Conservation (phyloP, 2,888 invertebrate species). For the Andrena marginata region DNA sequence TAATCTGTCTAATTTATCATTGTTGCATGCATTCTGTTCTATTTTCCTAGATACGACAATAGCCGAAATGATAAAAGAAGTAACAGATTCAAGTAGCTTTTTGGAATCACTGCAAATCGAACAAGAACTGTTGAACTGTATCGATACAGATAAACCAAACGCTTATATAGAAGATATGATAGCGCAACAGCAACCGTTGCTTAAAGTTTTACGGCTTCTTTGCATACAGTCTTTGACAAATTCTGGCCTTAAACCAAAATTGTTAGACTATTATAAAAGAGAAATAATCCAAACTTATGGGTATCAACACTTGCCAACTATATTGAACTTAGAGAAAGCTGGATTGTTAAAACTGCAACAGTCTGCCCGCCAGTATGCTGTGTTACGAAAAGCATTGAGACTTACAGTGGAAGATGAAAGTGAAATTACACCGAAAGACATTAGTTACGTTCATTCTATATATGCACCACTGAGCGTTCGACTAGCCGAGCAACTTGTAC, state of each 20-base stretch:
- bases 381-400: conserved; percentile 92
- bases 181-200: conserved; percentile 92
- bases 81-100: conserved; percentile 91
- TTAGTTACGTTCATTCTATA: conserved; percentile 96
- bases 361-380: conserved; percentile 90
- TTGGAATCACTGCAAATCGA: conserved; percentile 93
- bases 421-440: conserved; percentile 93
- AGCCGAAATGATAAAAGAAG: conserved; percentile 96
- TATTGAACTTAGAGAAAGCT: conserved; percentile 95
- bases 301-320: conserved; percentile 91
- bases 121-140: conserved; percentile 96
- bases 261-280: conserved; percentile 90
- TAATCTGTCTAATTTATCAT: neutral
- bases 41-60: conserved; percentile 92
- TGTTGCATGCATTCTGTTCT: neutral
- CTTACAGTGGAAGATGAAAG: conserved; percentile 95
- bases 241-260: conserved; percentile 96
- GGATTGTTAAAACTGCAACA: conserved; percentile 93
- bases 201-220: conserved; percentile 94
- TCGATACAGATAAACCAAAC: conserved; percentile 95
- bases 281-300: conserved; percentile 95
- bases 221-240: conserved; percentile 97
- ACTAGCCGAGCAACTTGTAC: conserved; percentile 92
- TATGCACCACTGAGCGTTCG: conserved; percentile 97
- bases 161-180: conserved; percentile 97